Conservation (phyloP, 2,113 vertebrate species). For the Misgurnus mizolepis region DNA sequence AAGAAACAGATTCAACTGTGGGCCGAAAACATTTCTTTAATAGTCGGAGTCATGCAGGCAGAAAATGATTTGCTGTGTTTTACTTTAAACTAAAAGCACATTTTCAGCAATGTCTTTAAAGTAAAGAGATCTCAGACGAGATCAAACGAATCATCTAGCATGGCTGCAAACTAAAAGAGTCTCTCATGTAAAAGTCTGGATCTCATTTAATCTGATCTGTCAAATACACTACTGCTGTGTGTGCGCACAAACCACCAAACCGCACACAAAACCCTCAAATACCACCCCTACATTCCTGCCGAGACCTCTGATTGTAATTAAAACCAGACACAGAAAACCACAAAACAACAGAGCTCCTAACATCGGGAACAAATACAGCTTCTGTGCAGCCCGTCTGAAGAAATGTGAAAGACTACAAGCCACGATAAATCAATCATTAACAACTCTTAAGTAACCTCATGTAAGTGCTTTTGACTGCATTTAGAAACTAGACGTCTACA, state of each 20-base stretch:
- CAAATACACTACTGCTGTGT: slow-evolving; percentile 15
- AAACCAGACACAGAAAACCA: slow-evolving; percentile 51
- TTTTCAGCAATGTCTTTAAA: background rate
- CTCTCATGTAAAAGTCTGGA: slow-evolving; percentile 40
- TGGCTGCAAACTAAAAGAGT: background rate
- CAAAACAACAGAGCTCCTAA: slow-evolving; percentile 43
- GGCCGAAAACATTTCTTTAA: background rate
- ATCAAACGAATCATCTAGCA: background rate
- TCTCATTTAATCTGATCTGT: slow-evolving; percentile 38
- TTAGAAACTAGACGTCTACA: no score
- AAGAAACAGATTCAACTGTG: background rate
- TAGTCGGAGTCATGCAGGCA: background rate
- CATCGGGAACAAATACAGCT: slow-evolving; percentile 24
- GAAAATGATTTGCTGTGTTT: background rate
- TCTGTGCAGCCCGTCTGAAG: background rate
- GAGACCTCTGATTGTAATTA: slow-evolving; percentile 48
- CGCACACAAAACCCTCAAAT: slow-evolving; percentile 41
- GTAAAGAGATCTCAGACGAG: background rate
- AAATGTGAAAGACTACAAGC: background rate
- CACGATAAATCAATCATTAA: no score
- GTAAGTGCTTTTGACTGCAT: no score
- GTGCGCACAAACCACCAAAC: slow-evolving; percentile 28
- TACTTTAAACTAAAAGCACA: background rate
- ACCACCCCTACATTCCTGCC: slow-evolving; percentile 49
- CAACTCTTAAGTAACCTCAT: background rate